Evolutionary conservation across 2,797 vertebrate genomes (phyloP), one percentile per base, ranked within the genome.

Genomic region (Spea hammondii): DNA sequence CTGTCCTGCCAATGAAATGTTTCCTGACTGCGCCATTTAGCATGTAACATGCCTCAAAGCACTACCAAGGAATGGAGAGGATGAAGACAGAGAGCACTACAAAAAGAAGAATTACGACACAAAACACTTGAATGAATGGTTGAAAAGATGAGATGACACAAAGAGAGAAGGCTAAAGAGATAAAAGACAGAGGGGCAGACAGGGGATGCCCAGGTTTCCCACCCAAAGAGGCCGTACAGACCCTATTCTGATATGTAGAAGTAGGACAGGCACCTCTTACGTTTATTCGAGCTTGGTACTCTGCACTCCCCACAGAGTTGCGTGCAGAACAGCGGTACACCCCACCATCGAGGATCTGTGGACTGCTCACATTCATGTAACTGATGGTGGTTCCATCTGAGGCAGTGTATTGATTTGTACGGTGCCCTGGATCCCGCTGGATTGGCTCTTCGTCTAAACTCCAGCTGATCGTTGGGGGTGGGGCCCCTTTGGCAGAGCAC

Each of bases 241-340:
- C 88, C 94, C 94, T 96, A 95, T 95, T 93, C 96, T 97, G 95
- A 98, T 94, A 98, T 98, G 98, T 96, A 99, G 98, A 99, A 97
- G 96, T 96, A 98, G 97, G 97, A 99, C 97, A 99, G 97, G 97
- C 97, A 99, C 97, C 97, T 99, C 97, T 99, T 99, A 99, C 97
- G 97, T 99, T 99, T 98, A 99, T 99, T 98, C 97, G 97, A 95
- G 97, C 97, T 98, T 99, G 97, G 93, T 99, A 99, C 94, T 99
- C 97, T 93, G 96, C 96, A 89, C 96, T 95, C 94, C 97, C 97
- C 91, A 97, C 97, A 90, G 96, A 98, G 95, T 99, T 99, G 93
- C 96, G 95, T 87, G 97, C 97, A 49, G 94, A 93, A 92, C 97
- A 99, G 87, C 97, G 95, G 93, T 99, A 99, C 88, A 99, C 96